phyloP scores from a whole-genome alignment of 1,140 invertebrate species.

The Cheumatopsyche charites region DNA sequence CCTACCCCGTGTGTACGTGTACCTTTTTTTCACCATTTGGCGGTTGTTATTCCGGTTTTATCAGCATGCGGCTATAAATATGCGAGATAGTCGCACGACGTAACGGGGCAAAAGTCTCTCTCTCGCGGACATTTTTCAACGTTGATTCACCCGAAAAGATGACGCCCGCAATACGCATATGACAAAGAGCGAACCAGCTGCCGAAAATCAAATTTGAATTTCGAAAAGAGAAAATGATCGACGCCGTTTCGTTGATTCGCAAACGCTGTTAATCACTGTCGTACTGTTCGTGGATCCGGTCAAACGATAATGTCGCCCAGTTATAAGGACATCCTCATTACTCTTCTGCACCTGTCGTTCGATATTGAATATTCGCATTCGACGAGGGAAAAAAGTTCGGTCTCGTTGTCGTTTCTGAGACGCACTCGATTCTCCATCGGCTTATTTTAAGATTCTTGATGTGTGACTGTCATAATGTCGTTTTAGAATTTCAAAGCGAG shows the following conservation, averaged over 20 bases:
- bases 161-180: too few relatives aligned
- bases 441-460: background rate
- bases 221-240: too few relatives aligned
- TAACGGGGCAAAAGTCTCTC: conserved; percentile 24
- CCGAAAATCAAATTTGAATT: too few relatives aligned
- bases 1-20: conserved; percentile 1
- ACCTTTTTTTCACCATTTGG: background rate
- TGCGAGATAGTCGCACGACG: conserved; percentile 25
- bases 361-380: conserved; percentile 1
- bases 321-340: conserved; percentile 21
- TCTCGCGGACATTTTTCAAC: too few relatives aligned
- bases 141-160: too few relatives aligned
- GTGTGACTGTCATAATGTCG: too few relatives aligned
- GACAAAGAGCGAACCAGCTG: too few relatives aligned
- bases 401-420: background rate
- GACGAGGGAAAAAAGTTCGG: background rate
- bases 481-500: too few relatives aligned
- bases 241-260: background rate
- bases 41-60: conserved; percentile 29
- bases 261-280: conserved; percentile 14
- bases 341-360: conserved; percentile 13
- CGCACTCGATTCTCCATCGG: background rate
- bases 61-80: conserved; percentile 27
- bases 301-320: conserved; percentile 1
- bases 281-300: background rate